Conservation (phyloP, 2,888 invertebrate genomes). For the Melanargia galathea region DNA sequence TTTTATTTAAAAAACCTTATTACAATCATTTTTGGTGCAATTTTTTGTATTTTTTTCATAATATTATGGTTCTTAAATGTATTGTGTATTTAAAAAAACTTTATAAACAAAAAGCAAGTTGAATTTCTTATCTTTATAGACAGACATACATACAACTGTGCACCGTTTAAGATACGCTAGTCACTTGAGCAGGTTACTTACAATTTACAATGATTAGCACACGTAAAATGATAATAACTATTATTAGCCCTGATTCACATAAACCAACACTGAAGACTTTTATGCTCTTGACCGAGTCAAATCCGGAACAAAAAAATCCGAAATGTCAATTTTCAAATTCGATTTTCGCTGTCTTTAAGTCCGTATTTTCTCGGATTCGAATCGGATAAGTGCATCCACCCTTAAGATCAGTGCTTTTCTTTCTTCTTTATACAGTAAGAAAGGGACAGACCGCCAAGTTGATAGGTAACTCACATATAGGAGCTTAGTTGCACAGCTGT, state of each 20-base stretch:
- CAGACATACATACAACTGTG: constrained; percentile 19
- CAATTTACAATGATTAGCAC: constrained; percentile 2
- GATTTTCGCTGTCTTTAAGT: too few relatives aligned
- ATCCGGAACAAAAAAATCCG: not conserved
- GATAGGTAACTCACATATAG: not conserved
- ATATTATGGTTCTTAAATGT: not conserved
- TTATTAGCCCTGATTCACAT: not conserved
- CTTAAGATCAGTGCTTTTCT: not conserved
- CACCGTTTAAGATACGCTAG: constrained; percentile 21
- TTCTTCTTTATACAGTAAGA: not conserved
- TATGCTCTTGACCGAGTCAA: not conserved
- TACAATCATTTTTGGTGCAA: not conserved
- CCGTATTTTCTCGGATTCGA: not conserved
- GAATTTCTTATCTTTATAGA: constrained; percentile 27
- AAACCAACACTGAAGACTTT: not conserved
- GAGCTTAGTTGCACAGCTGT: not conserved
- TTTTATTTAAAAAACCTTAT: not conserved
- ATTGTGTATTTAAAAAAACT: not conserved
- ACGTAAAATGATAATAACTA: not conserved
- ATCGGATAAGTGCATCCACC: not conserved
- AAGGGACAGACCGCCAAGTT: not conserved
- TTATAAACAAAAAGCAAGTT: constrained; percentile 45
- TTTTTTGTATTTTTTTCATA: not conserved
- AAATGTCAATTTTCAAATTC: not conserved
- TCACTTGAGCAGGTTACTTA: constrained; percentile 28